Evolutionary conservation across 2,888 invertebrate species (phyloP).

Genomic region (Eledona agricola): DNA sequence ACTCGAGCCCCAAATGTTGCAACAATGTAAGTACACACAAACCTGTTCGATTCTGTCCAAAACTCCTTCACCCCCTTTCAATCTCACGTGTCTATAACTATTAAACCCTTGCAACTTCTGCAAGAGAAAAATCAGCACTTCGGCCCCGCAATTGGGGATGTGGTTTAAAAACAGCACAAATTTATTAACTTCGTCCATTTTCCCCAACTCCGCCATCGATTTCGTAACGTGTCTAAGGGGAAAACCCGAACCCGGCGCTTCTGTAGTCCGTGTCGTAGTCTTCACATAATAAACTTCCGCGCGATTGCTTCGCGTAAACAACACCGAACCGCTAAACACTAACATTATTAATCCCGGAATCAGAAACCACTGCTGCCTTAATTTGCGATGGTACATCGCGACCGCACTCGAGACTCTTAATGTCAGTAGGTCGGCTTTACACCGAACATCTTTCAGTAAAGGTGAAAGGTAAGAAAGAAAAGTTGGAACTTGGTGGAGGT

Average conservation of each 20-base stretch:
- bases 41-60: slow-evolving; percentile 62
- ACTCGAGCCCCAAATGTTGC: too few species aligned
- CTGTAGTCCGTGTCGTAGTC: slow-evolving; percentile 34
- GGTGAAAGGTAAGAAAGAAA: slow-evolving; percentile 55
- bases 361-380: slow-evolving; percentile 41
- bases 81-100: slow-evolving; percentile 67
- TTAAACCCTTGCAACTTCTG: slow-evolving; percentile 69
- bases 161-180: slow-evolving; percentile 69
- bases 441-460: slow-evolving; percentile 37
- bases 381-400: slow-evolving; percentile 26
- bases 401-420: slow-evolving; percentile 28
- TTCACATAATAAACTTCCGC: slow-evolving; percentile 13
- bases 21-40: too few species aligned
- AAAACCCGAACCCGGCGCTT: slow-evolving; percentile 5
- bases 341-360: slow-evolving; percentile 40
- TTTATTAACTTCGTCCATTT: slow-evolving; percentile 63
- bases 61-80: slow-evolving; percentile 56
- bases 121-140: slow-evolving; percentile 67
- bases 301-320: slow-evolving; percentile 36
- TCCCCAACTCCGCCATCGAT: slow-evolving; percentile 64
- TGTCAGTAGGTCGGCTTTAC: slow-evolving; percentile 43
- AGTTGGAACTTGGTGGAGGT: too few species aligned
- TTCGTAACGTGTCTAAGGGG: slow-evolving; percentile 63
- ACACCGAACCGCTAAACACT: slow-evolving; percentile 41
- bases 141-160: slow-evolving; percentile 69